These are phyloP conservation scores for Thereva nobilitata DNA, from an alignment of 2,888 invertebrate genomes.

Conservation along the genomic window DNA sequence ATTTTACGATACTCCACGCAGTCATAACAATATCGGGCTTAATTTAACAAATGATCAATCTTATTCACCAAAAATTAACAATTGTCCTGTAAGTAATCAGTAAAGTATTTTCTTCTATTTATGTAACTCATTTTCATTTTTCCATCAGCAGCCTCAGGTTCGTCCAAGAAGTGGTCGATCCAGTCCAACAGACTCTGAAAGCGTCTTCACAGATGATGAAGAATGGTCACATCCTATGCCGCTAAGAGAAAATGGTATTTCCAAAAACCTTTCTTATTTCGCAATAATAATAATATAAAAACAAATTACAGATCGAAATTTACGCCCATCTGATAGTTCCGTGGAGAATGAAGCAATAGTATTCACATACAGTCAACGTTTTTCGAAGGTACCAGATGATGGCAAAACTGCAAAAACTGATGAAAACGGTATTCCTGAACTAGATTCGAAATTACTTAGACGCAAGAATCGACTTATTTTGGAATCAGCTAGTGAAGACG, in stretches of 20 bases:
- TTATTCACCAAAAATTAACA: conserved; percentile 58
- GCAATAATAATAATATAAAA: conserved; percentile 22
- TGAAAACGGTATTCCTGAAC: conserved; percentile 57
- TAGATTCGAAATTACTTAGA: conserved; percentile 63
- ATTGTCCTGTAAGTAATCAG: conserved; percentile 52
- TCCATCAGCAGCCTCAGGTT: conserved; percentile 1
- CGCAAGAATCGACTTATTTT: conserved; percentile 57
- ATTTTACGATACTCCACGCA: conserved; percentile 61
- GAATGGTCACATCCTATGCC: conserved; percentile 65
- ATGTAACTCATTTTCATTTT: neutral
- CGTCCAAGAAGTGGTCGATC: conserved; percentile 52
- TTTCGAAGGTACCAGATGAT: conserved; percentile 61
- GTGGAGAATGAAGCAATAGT: conserved; percentile 63
- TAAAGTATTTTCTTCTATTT: neutral
- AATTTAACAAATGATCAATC: conserved; percentile 59
- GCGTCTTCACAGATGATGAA: conserved; percentile 72
- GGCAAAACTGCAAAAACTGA: conserved; percentile 51
- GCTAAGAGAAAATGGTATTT: conserved; percentile 51
- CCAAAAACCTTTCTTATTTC: conserved; percentile 14
- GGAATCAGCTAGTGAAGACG: conserved; percentile 55
- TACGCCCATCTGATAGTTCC: conserved; percentile 63
- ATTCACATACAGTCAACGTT: conserved; percentile 63
- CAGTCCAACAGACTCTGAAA: conserved; percentile 71
- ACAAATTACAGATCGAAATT: conserved; percentile 54
- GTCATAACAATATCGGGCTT: conserved; percentile 57